Evolutionary conservation across 2,888 invertebrate genomes (phyloP), one percentile per base, ranked within the genome.

Genomic region (Erynnis tages): DNA sequence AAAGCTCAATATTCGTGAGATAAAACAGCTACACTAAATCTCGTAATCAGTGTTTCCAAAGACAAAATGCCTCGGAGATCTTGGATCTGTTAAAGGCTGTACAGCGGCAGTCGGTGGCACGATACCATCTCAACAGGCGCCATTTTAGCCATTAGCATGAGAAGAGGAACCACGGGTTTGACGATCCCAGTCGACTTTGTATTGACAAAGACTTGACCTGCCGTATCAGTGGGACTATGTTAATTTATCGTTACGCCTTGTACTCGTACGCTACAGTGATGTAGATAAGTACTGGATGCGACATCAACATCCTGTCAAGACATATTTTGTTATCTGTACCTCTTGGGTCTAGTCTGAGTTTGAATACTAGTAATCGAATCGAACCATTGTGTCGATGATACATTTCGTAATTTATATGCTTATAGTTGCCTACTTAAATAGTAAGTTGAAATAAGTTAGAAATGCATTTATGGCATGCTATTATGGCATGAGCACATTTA

Each of bases 131-230:
- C 48, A 61, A 56, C 67, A 68, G 84, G 79, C 83, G 83, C 82
- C 85, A 71, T 76, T 75, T 72, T 60, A 61, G 55, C 55, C 25
- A 84, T 86, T 86, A 78, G 63, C 87, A 86, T 85, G 71, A 76
- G 76, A 85, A 86, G 67, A 73, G 73, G 65, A 67, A 64, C 61
- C 60, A 34, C 64, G 64, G 65, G 55, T 57, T 61, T 56, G 61
- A 65, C 68, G 69, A 72, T 73, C 77, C 69, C 69, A 68, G 72
- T 76, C 76, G 72, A 80, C 82, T 79, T 78, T 82, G 82, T 85
- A 76, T 75, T 59, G 75, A 82, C 84, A 84, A 84, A 82, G 76
- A 75, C 76, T 66, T 79, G 80, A 82, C 81, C 81, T 80, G 79
- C 74, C 69, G 66, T 84, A 83, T 84, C 84, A 74, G 67, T 56